Evolutionary conservation across 2,888 invertebrate species (phyloP).

Genomic region (Brachyptera putata): DNA sequence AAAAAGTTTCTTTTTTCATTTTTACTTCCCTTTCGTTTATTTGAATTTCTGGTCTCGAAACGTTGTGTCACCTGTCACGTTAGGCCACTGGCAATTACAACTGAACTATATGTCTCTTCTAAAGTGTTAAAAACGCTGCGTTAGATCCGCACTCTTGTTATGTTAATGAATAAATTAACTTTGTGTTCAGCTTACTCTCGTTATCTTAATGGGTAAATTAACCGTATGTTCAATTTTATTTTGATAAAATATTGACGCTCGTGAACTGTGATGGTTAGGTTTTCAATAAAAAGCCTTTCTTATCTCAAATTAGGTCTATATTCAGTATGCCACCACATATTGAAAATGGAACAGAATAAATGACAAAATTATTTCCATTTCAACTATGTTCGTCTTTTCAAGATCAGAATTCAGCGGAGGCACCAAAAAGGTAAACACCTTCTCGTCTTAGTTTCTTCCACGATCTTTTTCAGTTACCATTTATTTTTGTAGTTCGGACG

Average conservation of each 20-base stretch:
- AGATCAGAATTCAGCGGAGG: constrained; percentile 28
- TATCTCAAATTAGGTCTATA: neutral
- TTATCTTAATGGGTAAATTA: neutral
- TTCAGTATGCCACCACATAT: neutral
- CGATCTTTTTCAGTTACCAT: neutral
- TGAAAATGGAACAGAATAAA: constrained; percentile 7
- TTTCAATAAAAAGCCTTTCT: neutral
- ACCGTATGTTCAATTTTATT: no score
- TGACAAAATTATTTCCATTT: neutral
- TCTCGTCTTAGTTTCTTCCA: neutral
- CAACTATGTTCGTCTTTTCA: neutral
- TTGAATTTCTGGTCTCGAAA: constrained; percentile 19
- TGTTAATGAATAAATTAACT: neutral
- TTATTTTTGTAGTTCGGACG: no score
- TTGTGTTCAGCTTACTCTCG: no score
- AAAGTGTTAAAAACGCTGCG: neutral
- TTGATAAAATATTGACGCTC: no score
- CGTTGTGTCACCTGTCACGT: constrained; percentile 23
- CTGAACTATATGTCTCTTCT: neutral
- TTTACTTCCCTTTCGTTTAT: constrained; percentile 17
- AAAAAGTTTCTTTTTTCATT: constrained; percentile 8
- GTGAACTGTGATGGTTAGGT: no score
- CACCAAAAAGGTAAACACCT: constrained; percentile 26
- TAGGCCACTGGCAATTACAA: constrained; percentile 23
- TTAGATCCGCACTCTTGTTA: neutral